These are phyloP conservation scores for Limanda limanda DNA, from an alignment of 2,113 vertebrate genomes.

Conservation along the genomic window DNA sequence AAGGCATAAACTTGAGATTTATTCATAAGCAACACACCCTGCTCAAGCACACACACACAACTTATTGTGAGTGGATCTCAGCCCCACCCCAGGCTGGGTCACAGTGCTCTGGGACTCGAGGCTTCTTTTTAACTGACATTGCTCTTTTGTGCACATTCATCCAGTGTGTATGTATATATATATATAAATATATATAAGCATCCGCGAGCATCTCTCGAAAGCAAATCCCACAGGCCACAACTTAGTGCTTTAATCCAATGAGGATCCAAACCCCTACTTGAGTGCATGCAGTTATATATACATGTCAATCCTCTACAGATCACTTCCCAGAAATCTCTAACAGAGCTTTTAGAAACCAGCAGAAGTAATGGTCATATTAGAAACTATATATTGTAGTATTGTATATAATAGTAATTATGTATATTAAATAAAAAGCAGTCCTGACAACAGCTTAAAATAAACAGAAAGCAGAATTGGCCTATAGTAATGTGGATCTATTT, in stretches of 20 bases:
- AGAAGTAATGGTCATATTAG: no score
- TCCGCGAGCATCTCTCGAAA: background rate
- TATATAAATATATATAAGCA: background rate
- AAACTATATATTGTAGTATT: no score
- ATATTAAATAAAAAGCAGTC: no score
- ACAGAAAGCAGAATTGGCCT: no score
- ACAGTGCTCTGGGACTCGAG: constrained; percentile 10
- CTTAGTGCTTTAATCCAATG: background rate
- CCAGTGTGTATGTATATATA: background rate
- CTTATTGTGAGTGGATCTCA: no score
- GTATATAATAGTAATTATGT: no score
- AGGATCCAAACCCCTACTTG: background rate
- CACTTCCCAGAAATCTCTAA: background rate
- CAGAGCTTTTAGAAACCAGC: no score
- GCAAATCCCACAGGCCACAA: constrained; percentile 6
- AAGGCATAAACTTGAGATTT: constrained; percentile 16
- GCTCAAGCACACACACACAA: background rate
- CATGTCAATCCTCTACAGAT: background rate
- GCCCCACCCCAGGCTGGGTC: constrained; percentile 43
- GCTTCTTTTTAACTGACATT: constrained; percentile 48
- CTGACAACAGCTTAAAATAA: no score
- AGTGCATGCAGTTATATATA: background rate
- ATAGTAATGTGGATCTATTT: background rate
- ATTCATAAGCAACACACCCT: constrained; percentile 20
- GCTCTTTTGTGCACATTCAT: constrained; percentile 15